Conservation (phyloP, 1,140 invertebrate genomes). For the Bombus picipes region DNA sequence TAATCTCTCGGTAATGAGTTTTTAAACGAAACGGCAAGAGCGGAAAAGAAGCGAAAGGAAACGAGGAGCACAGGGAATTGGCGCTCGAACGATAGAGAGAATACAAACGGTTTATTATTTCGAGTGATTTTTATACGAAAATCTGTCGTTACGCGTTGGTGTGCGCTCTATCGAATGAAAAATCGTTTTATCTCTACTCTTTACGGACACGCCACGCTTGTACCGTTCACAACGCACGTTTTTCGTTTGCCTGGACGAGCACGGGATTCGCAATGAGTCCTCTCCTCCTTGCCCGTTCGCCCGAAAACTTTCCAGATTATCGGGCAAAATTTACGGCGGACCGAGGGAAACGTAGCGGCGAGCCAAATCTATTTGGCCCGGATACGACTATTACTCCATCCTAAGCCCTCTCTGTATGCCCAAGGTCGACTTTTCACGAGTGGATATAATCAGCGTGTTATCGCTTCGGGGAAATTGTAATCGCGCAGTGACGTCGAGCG, state of each 20-base stretch:
- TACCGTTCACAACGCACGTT: slow-evolving; percentile 33
- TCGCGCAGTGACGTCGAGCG: not conserved
- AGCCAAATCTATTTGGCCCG: slow-evolving; percentile 67
- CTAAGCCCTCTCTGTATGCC: slow-evolving; percentile 7
- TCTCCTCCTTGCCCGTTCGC: slow-evolving; percentile 37
- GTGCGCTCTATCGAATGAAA: not conserved
- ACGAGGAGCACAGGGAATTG: not conserved
- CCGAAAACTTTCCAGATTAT: slow-evolving; percentile 66
- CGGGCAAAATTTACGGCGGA: slow-evolving; percentile 56
- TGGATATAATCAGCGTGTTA: slow-evolving; percentile 31
- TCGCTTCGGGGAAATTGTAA: not conserved
- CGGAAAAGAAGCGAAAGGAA: not conserved
- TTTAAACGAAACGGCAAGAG: not conserved
- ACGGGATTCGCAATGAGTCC: slow-evolving; percentile 38
- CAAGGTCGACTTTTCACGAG: slow-evolving; percentile 56
- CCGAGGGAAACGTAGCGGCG: slow-evolving; percentile 34
- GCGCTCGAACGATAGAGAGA: not conserved
- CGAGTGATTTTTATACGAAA: not conserved
- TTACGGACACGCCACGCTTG: not conserved
- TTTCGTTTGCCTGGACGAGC: slow-evolving; percentile 41
- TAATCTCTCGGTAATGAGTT: slow-evolving; percentile 44
- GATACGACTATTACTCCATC: slow-evolving; percentile 52
- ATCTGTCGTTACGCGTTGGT: not conserved
- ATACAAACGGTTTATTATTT: too few relatives aligned
- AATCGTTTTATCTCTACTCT: slow-evolving; percentile 2